Evolutionary conservation across 2,797 vertebrate genomes (phyloP).

Genomic region (Anolis apletophallus): DNA sequence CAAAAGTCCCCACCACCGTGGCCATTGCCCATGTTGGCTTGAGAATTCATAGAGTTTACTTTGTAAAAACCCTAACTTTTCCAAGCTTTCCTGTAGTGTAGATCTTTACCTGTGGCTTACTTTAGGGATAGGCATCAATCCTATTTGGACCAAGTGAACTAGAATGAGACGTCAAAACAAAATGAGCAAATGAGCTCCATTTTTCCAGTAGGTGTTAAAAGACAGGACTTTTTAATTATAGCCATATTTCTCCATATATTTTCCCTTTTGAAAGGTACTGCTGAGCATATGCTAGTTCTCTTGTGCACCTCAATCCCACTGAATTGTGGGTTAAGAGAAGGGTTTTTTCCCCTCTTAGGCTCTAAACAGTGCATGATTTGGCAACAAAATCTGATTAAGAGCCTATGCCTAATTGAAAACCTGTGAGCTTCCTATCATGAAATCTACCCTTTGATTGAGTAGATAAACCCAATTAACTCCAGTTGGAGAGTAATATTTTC

Average conservation of each 20-base stretch:
- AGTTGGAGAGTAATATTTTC: constrained; percentile 41
- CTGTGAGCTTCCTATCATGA: constrained; percentile 24
- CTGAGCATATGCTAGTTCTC: constrained; percentile 9
- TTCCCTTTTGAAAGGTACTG: constrained; percentile 43
- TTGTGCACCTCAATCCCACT: neutral
- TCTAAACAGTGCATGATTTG: constrained; percentile 1
- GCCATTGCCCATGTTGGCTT: neutral
- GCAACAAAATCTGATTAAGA: constrained; percentile 16
- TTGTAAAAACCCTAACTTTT: no score
- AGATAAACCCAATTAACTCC: constrained; percentile 35
- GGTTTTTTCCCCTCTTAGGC: neutral
- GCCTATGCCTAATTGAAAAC: constrained; percentile 18
- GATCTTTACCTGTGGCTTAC: no score
- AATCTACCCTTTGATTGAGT: constrained; percentile 29
- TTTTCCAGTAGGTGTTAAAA: no score
- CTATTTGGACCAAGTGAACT: neutral
- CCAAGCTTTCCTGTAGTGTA: no score
- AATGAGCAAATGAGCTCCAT: neutral
- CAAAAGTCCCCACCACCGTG: no score
- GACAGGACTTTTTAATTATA: neutral
- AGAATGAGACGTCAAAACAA: neutral
- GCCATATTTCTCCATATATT: neutral
- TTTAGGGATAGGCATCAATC: neutral
- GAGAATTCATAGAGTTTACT: neutral
- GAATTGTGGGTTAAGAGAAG: neutral